Conservation (phyloP, 2,888 invertebrate species). For the Lycia hirtaria region DNA sequence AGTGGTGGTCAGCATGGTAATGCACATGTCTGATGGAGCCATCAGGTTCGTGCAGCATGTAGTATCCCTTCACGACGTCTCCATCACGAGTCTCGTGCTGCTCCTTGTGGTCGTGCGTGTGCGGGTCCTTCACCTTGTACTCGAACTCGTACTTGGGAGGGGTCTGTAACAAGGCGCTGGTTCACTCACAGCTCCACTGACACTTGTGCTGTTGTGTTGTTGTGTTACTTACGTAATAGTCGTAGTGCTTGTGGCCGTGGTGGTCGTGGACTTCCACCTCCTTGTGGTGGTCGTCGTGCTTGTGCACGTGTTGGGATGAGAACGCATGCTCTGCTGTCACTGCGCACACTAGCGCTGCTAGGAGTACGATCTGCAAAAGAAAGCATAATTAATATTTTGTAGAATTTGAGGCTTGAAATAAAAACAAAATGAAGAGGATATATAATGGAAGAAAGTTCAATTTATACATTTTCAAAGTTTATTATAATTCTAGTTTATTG, state of each 20-base stretch:
- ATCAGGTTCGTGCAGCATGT: conserved; percentile 63
- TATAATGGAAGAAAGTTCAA: too few relatives aligned
- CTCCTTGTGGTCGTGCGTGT: conserved; percentile 81
- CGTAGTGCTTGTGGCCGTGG: conserved; percentile 25
- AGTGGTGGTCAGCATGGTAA: conserved; percentile 79
- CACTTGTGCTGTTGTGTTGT: neutral
- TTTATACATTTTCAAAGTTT: too few relatives aligned
- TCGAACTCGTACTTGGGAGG: conserved; percentile 65
- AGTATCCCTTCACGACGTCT: conserved; percentile 70
- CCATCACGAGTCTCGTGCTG: conserved; percentile 72
- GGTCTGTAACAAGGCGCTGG: conserved; percentile 44
- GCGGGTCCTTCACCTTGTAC: conserved; percentile 67
- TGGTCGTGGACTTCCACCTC: conserved; percentile 31
- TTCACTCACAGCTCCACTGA: neutral
- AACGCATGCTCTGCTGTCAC: conserved; percentile 44
- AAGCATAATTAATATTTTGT: too few relatives aligned
- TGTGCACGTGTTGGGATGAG: conserved; percentile 52
- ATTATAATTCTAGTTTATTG: too few relatives aligned
- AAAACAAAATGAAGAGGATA: too few relatives aligned
- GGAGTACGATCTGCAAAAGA: conserved; percentile 31
- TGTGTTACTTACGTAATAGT: conserved; percentile 20
- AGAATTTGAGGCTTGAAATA: too few relatives aligned
- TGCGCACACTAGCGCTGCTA: conserved; percentile 39
- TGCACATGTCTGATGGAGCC: conserved; percentile 69
- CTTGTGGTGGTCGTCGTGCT: conserved; percentile 51